A percentile compares a stretch with the other conserved stretches of the same genome.
Conservation (phyloP, 2,797 vertebrate species). For the Microhierax caerulescens region DNA sequence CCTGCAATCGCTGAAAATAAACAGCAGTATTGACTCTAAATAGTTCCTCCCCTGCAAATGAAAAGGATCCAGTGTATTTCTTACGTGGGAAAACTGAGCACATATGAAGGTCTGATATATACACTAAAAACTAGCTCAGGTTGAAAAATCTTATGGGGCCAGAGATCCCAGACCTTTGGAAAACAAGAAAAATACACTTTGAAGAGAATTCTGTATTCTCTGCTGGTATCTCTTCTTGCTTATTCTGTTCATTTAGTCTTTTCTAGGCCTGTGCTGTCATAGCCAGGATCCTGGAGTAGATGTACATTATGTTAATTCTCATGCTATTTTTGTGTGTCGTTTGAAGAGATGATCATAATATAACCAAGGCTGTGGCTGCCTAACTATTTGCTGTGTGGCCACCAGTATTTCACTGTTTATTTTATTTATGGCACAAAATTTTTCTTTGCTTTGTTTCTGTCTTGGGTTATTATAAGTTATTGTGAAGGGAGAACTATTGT, state of each 20-base stretch:
- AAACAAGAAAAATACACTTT: not conserved
- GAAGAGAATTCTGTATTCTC: not conserved
- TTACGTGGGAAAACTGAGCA: not conserved
- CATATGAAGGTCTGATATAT: not conserved
- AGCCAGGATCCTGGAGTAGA: not conserved
- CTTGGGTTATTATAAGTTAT: not conserved
- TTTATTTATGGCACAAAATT: not conserved
- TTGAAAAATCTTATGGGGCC: not conserved
- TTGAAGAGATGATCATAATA: not conserved
- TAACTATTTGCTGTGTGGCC: not conserved
- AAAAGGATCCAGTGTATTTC: not conserved
- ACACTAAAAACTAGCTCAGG: not conserved
- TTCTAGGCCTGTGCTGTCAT: not conserved
- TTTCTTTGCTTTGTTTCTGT: not conserved
- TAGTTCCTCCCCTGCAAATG: not conserved
- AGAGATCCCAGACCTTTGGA: not conserved
- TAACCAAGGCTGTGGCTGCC: not conserved
- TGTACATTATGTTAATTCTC: not conserved
- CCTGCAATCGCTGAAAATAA: not conserved
- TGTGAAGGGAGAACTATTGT: not conserved
- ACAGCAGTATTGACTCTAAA: not conserved
- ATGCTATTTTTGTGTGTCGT: not conserved
- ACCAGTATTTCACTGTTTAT: not conserved
- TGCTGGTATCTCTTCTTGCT: not conserved
- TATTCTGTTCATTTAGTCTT: not conserved